Base-by-base conservation (phyloP, 2,797 vertebrate genomes). In the Spondyliosoma cantharus region DNA sequence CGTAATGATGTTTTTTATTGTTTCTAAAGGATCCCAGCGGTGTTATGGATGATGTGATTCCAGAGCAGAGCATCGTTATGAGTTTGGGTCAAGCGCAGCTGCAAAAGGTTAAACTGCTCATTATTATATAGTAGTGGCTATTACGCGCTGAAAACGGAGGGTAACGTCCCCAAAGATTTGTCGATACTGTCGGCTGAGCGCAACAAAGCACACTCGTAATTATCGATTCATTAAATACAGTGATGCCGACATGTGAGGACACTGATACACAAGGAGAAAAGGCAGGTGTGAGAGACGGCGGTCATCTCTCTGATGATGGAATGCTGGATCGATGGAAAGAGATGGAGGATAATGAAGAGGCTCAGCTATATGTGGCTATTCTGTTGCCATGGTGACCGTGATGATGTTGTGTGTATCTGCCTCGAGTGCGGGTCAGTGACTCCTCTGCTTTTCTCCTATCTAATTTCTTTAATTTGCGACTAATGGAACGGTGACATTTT, bases 371-470 rank as follows among this genome's bases (percentile, higher is more conserved):
- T 64, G 49, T 49, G 78, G 57, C 61, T 65, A 46, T 60, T 82
- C 50, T 12, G 90, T 90, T 87, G 68, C 86, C 74, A 88, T 87
- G 85, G 89, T 45, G 80, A 92, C 74, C 7, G 74, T 74, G 58
- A 71, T 75, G 80, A 80, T 81, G 63, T 65, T 75, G 69, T 77
- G 56, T 68, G n/a, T 50, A 53, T 68, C 61, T 69, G 64, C 71
- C 58, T 72, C 0, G 2, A 54, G 53, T 67, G n/a, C 5, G 9
- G 81, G 60, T 90, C 83, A 72, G 22, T 54, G 71, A 37, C 32
- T 37, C 69, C 67, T 63, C 1, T 58, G 17, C 42, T 46, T 25
- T 7, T 32, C 5, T 29, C 12, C n/a, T 0, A 1, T 9, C 13
- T 43, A 3, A 5, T 46, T 43, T 24, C 53, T 61, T 58, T 49